These are phyloP conservation scores for Yponomeuta sedellus DNA, from an alignment of 2,888 invertebrate genomes.

Conservation along the genomic window DNA sequence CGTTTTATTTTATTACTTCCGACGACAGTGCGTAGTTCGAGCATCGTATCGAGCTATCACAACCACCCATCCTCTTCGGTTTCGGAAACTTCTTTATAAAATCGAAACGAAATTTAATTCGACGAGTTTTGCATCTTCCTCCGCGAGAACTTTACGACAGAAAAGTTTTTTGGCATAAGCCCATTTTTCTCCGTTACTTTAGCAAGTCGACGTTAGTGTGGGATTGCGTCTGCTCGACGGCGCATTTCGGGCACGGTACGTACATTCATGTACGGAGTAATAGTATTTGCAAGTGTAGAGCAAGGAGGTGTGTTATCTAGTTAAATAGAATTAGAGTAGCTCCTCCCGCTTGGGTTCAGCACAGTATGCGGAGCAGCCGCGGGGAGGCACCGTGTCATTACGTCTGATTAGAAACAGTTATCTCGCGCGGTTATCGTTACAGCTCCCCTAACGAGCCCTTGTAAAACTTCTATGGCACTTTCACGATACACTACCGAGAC, in stretches of 20 bases:
- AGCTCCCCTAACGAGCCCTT: conserved; percentile 63
- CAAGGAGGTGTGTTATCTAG: conserved; percentile 11
- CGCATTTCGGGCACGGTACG: conserved; percentile 2
- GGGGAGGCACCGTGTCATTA: conserved; percentile 48
- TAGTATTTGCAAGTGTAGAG: conserved; percentile 6
- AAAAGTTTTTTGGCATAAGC: conserved; percentile 16
- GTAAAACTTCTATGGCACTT: conserved; percentile 65
- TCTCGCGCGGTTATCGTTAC: conserved; percentile 68
- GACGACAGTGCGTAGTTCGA: conserved; percentile 35
- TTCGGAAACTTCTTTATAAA: conserved; percentile 47
- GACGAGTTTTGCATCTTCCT: conserved; percentile 23
- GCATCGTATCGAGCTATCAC: conserved; percentile 60
- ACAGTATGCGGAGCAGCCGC: conserved; percentile 12
- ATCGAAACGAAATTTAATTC: conserved; percentile 40
- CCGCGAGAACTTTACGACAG: conserved; percentile 18
- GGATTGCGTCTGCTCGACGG: neutral
- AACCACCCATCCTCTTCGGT: conserved; percentile 47
- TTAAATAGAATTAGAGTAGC: conserved; percentile 38
- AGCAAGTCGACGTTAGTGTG: neutral
- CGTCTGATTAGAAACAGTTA: conserved; percentile 71
- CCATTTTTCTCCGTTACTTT: conserved; percentile 10
- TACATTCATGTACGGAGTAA: conserved; percentile 7
- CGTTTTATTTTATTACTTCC: conserved; percentile 77
- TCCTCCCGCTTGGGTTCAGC: conserved; percentile 15
- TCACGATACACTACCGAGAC: conserved; percentile 53